Base-by-base conservation (phyloP, 2,113 vertebrate genomes). In the Aramus guarauna region DNA sequence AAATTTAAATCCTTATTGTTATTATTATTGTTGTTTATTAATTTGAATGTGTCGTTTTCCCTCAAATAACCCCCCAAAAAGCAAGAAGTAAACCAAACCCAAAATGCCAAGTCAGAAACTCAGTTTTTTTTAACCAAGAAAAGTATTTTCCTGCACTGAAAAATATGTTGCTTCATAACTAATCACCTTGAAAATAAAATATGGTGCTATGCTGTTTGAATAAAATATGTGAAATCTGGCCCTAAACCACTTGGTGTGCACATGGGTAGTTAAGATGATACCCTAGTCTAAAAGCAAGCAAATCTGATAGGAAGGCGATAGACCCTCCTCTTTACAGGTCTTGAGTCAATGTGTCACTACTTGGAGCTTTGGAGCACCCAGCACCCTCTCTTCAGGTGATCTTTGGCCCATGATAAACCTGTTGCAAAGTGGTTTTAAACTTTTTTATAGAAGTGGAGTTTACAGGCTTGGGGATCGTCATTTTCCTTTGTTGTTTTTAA, bases 401-500 rank as follows among this genome's bases (percentile, higher is more conserved):
- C 12, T 12, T 50, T 19, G 16, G 45, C 43, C 23, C 10, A 7
- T 21, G 24, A 37, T 8, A 48, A 76, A 64, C 22, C 39, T 53
- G 15, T 8, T 78, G 16, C 17, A 69, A 17, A 48, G 23, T 2
- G 29, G 9, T 26, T 72, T 50, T 37, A 3, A 15, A 30, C 24
- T 71, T 23, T 58, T 34, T 52, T 24, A 13, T 9, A 5, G 23
- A 36, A 23, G 19, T 5, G 55, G 45, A 60, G 21, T 26, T 77
- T 27, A 27, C 41, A 52, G 52, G 24, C 22, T 20, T 45, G 15
- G 2, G 3, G 26, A 12, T 39, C 14, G 17, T 29, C 0, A 0
- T 73, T 90, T 72, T 12, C 41, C 27, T 64, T 62, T 16, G 36
- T 43, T 34, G 20, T 52, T 83, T 94, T 80, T 73, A 18, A 63